phyloP scores from a whole-genome alignment of 35 echinoderm and acorn worm genomes.

The Lytechinus variegatus region DNA sequence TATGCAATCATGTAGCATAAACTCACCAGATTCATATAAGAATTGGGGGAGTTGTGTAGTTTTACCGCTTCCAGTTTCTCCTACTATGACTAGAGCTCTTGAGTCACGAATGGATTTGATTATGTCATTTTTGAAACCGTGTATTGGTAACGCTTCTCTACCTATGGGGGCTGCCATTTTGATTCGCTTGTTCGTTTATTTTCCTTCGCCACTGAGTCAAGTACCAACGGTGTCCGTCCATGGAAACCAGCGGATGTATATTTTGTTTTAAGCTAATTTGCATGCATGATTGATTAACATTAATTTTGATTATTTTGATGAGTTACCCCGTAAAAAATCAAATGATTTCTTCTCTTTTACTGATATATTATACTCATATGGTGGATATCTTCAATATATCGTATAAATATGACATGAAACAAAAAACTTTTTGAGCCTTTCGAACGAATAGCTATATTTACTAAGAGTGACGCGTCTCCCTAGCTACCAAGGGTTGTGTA shows the following conservation, averaged over 20 bases:
- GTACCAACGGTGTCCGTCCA: not conserved
- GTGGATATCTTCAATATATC: not conserved
- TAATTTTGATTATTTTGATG: not conserved
- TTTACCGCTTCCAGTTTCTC: constrained; percentile 97
- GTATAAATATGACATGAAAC: not conserved
- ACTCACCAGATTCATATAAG: constrained; percentile 75
- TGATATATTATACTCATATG: not conserved
- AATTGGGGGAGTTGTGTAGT: constrained; percentile 96
- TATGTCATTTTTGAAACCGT: constrained; percentile 74
- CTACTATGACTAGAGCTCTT: constrained; percentile 77
- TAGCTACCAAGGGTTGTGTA: constrained; percentile 48
- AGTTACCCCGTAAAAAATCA: not conserved
- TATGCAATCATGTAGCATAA: not conserved
- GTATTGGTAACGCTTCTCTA: constrained; percentile 68
- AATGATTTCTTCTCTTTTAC: not conserved
- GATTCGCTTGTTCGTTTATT: constrained; percentile 40
- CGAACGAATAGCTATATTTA: constrained; percentile 40
- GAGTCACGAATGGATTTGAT: constrained; percentile 62
- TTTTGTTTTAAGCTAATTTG: not conserved
- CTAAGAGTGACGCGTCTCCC: constrained; percentile 33
- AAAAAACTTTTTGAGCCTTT: not conserved
- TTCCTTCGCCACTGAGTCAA: constrained; percentile 11
- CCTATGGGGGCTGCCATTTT: constrained; percentile 78
- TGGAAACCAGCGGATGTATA: constrained; percentile 43
- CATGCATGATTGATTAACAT: constrained; percentile 37